Evolutionary conservation across 2,797 vertebrate genomes (phyloP).

Genomic region (Paratrypauchen microcephalus): DNA sequence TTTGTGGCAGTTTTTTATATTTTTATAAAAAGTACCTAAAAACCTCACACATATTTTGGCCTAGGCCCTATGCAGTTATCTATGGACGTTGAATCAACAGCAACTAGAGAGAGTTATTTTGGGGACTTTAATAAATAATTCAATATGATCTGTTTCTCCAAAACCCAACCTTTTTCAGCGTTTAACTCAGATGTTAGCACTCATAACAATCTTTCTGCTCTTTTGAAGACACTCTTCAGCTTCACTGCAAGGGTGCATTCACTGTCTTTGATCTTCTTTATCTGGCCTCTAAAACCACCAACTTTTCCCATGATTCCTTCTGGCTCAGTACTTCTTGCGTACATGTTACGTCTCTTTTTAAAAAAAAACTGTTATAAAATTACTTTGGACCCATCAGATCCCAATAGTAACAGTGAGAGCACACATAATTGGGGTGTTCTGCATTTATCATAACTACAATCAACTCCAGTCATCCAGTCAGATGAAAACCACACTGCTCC

Average conservation of each 20-base stretch:
- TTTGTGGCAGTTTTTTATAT: too few species aligned
- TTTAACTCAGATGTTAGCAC: conserved; percentile 31
- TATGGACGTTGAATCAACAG: conserved; percentile 9
- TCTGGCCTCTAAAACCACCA: conserved; percentile 10
- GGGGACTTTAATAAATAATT: conserved; percentile 46
- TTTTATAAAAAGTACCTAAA: too few species aligned
- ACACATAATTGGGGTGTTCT: not conserved
- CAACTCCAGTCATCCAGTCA: too few species aligned
- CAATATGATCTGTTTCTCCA: conserved; percentile 24
- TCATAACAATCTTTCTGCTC: conserved; percentile 34
- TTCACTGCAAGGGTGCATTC: conserved; percentile 35
- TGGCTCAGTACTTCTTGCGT: not conserved
- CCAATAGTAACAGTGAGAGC: not conserved
- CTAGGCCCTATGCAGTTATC: not conserved
- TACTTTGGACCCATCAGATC: conserved; percentile 3
- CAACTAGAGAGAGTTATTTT: conserved; percentile 31
- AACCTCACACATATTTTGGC: not conserved
- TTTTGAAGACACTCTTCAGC: conserved; percentile 51
- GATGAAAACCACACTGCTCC: too few species aligned
- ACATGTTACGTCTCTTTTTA: not conserved
- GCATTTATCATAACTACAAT: not conserved
- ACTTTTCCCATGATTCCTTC: conserved; percentile 18
- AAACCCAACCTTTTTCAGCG: conserved; percentile 39
- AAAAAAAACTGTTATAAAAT: not conserved
- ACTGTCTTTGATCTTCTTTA: conserved; percentile 49